Conservation (phyloP, 2,888 invertebrate species). For the Hesperia comma region DNA sequence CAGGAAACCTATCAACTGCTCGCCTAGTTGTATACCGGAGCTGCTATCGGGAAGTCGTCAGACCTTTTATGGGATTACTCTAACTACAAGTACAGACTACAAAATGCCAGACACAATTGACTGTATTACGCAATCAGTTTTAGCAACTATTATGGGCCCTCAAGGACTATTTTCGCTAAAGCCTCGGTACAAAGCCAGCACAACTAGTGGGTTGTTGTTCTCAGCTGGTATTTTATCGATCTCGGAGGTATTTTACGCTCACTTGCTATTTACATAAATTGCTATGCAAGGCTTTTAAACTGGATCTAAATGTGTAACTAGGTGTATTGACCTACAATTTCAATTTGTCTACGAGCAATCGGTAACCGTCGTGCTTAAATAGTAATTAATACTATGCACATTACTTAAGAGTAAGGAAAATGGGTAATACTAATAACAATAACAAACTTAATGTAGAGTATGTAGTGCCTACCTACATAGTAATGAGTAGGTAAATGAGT, state of each 20-base stretch:
- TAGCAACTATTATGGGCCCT: constrained; percentile 7
- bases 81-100: constrained; percentile 22
- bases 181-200: not conserved
- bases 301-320: constrained; percentile 57
- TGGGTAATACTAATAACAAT: too few species aligned
- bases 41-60: constrained; percentile 44
- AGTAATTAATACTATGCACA: not conserved
- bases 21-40: constrained; percentile 37
- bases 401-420: too few species aligned
- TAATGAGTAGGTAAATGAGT: too few species aligned
- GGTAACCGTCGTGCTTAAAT: not conserved
- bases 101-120: constrained; percentile 21
- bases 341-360: constrained; percentile 16
- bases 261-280: constrained; percentile 57
- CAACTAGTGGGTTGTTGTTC: constrained; percentile 28
- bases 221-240: constrained; percentile 49
- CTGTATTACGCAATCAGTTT: constrained; percentile 4
- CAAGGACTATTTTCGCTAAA: constrained; percentile 22
- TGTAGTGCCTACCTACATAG: too few species aligned
- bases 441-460: too few species aligned
- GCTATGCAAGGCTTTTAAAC: constrained; percentile 54
- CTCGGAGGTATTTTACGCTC: constrained; percentile 47
- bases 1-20: constrained; percentile 50
- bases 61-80: constrained; percentile 57
- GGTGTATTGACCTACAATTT: constrained; percentile 60